phyloP scores from a whole-genome alignment of 1,140 invertebrate genomes.

The Bombus pyrosoma region DNA sequence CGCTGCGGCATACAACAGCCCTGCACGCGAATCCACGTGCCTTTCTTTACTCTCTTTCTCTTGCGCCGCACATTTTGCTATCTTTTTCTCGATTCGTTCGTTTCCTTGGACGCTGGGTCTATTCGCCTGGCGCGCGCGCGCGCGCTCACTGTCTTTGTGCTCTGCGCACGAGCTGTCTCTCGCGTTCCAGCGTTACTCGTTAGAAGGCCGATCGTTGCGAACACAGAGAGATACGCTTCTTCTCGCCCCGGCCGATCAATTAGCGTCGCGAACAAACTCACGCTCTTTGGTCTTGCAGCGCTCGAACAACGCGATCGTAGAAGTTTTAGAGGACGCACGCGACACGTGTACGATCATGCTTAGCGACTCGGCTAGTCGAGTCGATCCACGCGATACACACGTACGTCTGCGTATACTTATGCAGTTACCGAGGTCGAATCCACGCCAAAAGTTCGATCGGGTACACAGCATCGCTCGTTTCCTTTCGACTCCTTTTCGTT shows the following conservation, averaged over 20 bases:
- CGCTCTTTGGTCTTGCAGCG: background rate
- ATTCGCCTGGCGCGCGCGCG: too few species aligned
- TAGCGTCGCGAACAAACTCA: background rate
- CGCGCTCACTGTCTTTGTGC: too few species aligned
- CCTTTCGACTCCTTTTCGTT: background rate
- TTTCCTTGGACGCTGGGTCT: too few species aligned
- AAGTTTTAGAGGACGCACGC: conserved; percentile 1
- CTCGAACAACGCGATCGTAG: conserved; percentile 7
- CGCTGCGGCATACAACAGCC: conserved; percentile 6
- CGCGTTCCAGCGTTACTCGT: background rate
- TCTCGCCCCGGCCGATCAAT: background rate
- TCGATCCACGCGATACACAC: background rate
- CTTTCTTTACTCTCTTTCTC: background rate
- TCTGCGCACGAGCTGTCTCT: too few species aligned
- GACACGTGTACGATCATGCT: background rate
- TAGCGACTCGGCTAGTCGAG: background rate
- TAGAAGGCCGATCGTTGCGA: background rate
- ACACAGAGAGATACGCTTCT: background rate
- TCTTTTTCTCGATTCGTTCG: background rate
- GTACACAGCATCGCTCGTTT: conserved; percentile 22
- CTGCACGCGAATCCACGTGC: conserved; percentile 45
- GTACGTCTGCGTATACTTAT: background rate
- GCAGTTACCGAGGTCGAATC: background rate
- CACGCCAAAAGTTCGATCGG: conserved; percentile 18
- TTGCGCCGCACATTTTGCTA: background rate